phyloP scores from a whole-genome alignment of 2,113 vertebrate genomes.

The Machaerirhynchus nigripectus region DNA sequence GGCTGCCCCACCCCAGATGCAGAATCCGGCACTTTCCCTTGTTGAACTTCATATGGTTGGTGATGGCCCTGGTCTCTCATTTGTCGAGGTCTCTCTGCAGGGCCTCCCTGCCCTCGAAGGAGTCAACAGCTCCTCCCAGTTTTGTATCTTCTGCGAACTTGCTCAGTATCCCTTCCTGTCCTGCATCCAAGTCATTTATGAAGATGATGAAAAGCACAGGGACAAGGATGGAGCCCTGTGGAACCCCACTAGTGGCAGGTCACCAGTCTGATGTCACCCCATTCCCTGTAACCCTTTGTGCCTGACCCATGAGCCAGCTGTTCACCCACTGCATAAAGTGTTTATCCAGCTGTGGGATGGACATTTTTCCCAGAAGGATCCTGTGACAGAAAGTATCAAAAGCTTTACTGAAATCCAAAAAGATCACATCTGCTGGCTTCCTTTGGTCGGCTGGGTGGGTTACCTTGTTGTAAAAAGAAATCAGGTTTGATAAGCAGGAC shows the following conservation, averaged over 20 bases:
- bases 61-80: background rate
- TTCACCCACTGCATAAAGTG: background rate
- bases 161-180: background rate
- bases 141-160: fast-evolving
- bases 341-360: background rate
- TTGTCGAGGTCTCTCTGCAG: background rate
- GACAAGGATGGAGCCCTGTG: no score
- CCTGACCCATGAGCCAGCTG: fast-evolving
- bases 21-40: fast-evolving
- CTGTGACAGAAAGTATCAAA: no score
- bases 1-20: background rate
- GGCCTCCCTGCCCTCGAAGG: fast-evolving
- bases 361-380: no score
- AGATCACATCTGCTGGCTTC: no score
- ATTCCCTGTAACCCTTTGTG: background rate
- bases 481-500: no score
- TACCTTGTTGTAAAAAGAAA: no score
- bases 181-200: background rate
- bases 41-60: fast-evolving
- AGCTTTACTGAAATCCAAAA: no score
- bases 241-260: background rate
- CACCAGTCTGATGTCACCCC: background rate
- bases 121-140: background rate
- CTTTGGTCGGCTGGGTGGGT: no score
- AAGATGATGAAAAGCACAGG: background rate